Evolutionary conservation across 64 coral and sea anemone genomes (phyloP).

Genomic region (Montipora cactus): DNA sequence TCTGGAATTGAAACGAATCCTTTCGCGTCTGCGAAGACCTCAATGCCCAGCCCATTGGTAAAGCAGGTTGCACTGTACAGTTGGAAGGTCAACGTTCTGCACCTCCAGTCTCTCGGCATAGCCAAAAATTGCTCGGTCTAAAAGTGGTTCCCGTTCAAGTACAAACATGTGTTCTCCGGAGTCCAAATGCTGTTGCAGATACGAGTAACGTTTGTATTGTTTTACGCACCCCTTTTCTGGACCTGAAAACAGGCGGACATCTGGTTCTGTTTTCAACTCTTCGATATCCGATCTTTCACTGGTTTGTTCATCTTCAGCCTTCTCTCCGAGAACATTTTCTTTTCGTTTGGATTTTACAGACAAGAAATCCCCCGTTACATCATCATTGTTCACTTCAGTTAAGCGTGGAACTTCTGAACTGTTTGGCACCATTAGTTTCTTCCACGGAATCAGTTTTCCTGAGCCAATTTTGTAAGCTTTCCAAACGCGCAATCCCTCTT

Average conservation of each 20-base stretch:
- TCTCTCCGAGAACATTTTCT: not conserved
- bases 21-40: not conserved
- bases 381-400: constrained; percentile 16
- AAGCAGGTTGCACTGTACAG: not conserved
- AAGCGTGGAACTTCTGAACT: not conserved
- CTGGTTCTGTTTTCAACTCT: not conserved
- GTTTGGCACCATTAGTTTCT: not conserved
- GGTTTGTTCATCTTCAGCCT: not conserved
- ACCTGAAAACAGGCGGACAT: not conserved
- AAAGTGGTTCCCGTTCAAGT: constrained; percentile 32
- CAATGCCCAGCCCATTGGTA: constrained; percentile 50
- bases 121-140: constrained; percentile 53
- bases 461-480: constrained; percentile 33
- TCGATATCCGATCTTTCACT: constrained; percentile 7
- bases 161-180: constrained; percentile 17
- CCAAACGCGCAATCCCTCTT: constrained; percentile 14
- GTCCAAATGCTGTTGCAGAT: constrained; percentile 44
- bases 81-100: not conserved
- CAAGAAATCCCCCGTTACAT: not conserved
- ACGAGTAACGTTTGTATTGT: constrained; percentile 7
- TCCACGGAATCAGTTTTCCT: not conserved
- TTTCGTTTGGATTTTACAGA: constrained; percentile 26
- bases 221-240: constrained; percentile 11
- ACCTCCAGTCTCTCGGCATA: constrained; percentile 47
- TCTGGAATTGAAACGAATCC: constrained; percentile 1